Evolutionary conservation across 1,140 invertebrate species (phyloP), one percentile per base, ranked within the genome.

Genomic region (Leptoteleia sp.): DNA sequence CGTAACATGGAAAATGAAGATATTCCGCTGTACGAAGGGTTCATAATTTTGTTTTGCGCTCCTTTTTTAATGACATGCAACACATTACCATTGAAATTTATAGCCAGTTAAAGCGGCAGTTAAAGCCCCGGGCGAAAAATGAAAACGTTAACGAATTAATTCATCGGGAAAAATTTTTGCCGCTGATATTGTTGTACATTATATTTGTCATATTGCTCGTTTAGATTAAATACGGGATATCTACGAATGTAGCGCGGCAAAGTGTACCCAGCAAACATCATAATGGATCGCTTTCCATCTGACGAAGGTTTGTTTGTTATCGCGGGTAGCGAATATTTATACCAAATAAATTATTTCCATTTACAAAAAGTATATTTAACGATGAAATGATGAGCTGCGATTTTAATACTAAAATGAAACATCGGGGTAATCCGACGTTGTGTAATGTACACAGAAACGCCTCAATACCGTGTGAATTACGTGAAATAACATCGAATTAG

Each of bases 241-340:
- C 73, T 37, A 70, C 37, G 59, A 59, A 59, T 50, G 64, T 16
- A 57, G 27, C 37, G 8, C 48, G 22, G 42, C 40, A 71, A 50
- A 67, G 65, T 71, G 54, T 78, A 72, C 61, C 54, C 59, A 67
- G 61, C 55, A 78, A 78, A 78, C 76, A 78, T 72, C 37, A 67
- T 72, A 72, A 78, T 72, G 54, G 67, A 78, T 77, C 67, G 59
- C 15, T 59, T 70, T 33, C 57, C 45, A 71, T 70, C 45, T 33
- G 43, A 31, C 62, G 57, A 27, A 47, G 55, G 42, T 64, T 64
- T 76, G 64, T 76, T 70, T 76, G 64, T 70, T 64, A 64, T 65
- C 37, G 35, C 42, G 50, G 57, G 13, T 12, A 35, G 55, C 37
- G 64, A 65, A 62, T 76, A 70, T 64, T 76, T 64, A 70, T 70